These are phyloP conservation scores for Scaeva pyrastri DNA, from an alignment of 2,888 invertebrate species.

Conservation along the genomic window DNA sequence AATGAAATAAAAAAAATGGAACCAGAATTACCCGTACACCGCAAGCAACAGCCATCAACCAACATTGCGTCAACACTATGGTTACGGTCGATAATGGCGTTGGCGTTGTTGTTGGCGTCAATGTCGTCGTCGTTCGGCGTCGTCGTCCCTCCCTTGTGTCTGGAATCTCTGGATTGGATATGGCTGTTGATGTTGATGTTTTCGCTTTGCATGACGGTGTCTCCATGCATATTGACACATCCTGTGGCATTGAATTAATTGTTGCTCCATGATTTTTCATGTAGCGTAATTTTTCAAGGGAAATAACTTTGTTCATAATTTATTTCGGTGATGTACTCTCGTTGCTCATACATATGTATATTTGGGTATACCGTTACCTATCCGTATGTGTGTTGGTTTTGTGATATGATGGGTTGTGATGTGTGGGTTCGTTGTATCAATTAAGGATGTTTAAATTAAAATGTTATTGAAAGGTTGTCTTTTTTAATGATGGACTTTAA, in stretches of 20 bases:
- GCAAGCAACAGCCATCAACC: constrained; percentile 46
- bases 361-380: background rate
- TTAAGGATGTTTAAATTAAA: constrained; percentile 41
- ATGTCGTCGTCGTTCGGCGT: background rate
- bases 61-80: constrained; percentile 47
- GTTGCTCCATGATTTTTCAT: constrained; percentile 51
- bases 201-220: constrained; percentile 13
- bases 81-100: constrained; percentile 50
- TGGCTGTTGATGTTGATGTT: background rate
- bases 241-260: constrained; percentile 63
- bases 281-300: constrained; percentile 30
- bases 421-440: constrained; percentile 27
- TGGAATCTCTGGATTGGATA: background rate
- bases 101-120: background rate
- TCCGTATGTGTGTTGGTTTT: background rate
- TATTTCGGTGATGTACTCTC: background rate
- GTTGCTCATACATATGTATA: background rate
- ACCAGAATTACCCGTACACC: constrained; percentile 29
- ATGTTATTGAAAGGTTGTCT: constrained; percentile 29
- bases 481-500: constrained; percentile 13
- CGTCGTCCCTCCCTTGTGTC: background rate
- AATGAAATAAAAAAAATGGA: constrained; percentile 6
- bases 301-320: constrained; percentile 36
- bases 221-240: constrained; percentile 50
- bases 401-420: background rate